Conservation (phyloP, 2,888 invertebrate genomes). For the Ormyrus nitidulus region DNA sequence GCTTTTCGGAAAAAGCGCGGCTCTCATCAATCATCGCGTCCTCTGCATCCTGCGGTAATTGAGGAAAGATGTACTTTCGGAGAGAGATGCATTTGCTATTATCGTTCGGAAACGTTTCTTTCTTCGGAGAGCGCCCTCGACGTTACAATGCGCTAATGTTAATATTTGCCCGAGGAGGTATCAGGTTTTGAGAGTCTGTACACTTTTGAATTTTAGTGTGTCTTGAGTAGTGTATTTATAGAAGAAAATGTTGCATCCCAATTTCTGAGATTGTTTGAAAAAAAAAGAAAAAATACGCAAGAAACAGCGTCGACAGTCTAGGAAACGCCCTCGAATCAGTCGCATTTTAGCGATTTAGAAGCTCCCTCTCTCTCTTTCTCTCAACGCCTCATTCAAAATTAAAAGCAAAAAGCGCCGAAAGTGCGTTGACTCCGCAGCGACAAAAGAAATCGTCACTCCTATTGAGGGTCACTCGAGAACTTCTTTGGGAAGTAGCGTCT, state of each 20-base stretch:
- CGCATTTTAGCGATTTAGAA: no score
- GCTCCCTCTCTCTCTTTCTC: background rate
- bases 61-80: slow-evolving; percentile 49
- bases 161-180: slow-evolving; percentile 37
- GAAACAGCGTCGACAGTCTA: background rate
- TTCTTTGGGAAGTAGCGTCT: no score
- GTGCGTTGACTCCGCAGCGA: no score
- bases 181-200: background rate
- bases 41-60: slow-evolving; percentile 44
- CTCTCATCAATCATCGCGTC: slow-evolving; percentile 49
- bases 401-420: no score
- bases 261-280: no score
- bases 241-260: no score
- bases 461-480: no score
- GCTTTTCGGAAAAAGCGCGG: slow-evolving; percentile 35
- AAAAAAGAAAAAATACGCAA: background rate
- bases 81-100: slow-evolving; percentile 32
- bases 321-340: background rate
- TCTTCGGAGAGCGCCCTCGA: background rate
- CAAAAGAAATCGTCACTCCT: no score
- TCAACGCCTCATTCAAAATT: no score
- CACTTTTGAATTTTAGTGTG: no score
- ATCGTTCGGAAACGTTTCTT: slow-evolving; percentile 12
- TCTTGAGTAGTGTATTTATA: no score
- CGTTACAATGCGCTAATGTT: slow-evolving; percentile 7